phyloP scores from a whole-genome alignment of 2,888 invertebrate species.

The Drosophila greeni region DNA sequence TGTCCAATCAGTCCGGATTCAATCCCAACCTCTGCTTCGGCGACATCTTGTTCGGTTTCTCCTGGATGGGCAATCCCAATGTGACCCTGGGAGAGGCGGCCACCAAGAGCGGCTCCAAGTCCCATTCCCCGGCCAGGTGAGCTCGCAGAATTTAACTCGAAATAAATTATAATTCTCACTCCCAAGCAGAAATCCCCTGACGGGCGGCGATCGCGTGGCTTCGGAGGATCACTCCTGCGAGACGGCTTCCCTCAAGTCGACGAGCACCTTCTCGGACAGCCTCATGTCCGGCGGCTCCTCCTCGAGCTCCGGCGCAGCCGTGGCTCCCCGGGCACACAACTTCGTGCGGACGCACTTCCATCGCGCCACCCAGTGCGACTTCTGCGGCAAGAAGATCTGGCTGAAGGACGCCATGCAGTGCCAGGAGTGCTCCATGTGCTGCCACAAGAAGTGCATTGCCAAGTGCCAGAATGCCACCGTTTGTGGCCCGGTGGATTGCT shows the following conservation, averaged over 20 bases:
- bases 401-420: conserved; percentile 97
- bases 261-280: conserved; percentile 56
- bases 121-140: conserved; percentile 57
- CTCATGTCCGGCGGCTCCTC: conserved; percentile 43
- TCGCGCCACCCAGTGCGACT: conserved; percentile 93
- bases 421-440: conserved; percentile 91
- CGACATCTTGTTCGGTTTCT: conserved; percentile 91
- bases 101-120: conserved; percentile 59
- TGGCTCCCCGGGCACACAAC: conserved; percentile 81
- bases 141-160: neutral
- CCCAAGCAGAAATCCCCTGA: conserved; percentile 39
- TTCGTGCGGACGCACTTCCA: conserved; percentile 94
- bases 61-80: conserved; percentile 82
- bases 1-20: conserved; percentile 90
- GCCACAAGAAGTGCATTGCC: conserved; percentile 96
- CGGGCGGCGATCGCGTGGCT: conserved; percentile 26
- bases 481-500: conserved; percentile 80
- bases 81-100: conserved; percentile 54
- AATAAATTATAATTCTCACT: neutral
- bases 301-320: neutral
- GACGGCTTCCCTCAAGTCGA: conserved; percentile 36
- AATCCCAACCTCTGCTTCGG: conserved; percentile 95
- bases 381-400: conserved; percentile 98
- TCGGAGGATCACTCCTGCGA: conserved; percentile 40
- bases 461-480: conserved; percentile 88